These are phyloP conservation scores for Pseudochirops cupreus DNA, from an alignment of 2,797 vertebrate species.

Conservation along the genomic window DNA sequence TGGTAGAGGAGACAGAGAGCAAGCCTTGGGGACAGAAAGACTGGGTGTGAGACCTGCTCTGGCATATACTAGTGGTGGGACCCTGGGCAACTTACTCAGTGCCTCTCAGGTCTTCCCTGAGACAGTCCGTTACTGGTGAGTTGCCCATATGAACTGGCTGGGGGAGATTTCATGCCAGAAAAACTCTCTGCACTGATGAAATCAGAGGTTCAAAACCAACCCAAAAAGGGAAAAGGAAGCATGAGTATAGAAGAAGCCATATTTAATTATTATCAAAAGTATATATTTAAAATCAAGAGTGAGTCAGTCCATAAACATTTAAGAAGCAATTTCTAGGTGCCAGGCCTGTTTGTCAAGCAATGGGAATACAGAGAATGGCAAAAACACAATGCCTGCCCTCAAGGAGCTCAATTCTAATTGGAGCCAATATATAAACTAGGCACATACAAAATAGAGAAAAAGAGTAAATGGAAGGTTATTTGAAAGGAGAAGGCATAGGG, in stretches of 20 bases:
- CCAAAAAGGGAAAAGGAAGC: neutral
- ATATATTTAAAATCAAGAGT: constrained; percentile 1
- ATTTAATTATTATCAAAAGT: neutral
- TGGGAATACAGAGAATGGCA: neutral
- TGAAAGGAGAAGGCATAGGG: neutral
- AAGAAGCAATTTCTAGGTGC: neutral
- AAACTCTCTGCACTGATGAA: neutral
- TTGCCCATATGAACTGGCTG: neutral
- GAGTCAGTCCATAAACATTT: neutral
- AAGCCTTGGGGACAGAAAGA: neutral
- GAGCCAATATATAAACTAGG: neutral
- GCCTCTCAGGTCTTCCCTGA: neutral
- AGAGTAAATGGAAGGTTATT: neutral
- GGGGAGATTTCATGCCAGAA: neutral
- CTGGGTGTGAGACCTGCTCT: neutral
- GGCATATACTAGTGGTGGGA: neutral
- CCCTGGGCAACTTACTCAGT: neutral
- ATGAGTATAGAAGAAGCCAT: neutral
- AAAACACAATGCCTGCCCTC: neutral
- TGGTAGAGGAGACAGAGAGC: neutral
- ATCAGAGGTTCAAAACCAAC: neutral
- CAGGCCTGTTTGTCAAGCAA: neutral
- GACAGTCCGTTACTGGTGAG: neutral
- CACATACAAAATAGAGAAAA: no score
- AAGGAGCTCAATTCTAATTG: neutral